Base-by-base conservation (phyloP, 1,140 invertebrate species). In the Diorhabda sublineata region DNA sequence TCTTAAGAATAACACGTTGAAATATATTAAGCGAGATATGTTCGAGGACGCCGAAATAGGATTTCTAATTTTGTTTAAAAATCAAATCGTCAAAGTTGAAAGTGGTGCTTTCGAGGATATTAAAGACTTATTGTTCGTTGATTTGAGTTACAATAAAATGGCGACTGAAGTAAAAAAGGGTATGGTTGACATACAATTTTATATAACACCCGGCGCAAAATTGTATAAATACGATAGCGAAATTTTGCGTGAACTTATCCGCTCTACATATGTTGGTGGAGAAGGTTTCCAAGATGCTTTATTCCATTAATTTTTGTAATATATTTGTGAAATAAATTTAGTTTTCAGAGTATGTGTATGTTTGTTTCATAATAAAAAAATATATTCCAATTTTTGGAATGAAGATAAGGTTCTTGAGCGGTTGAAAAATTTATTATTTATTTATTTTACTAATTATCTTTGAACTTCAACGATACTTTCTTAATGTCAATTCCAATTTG, bases 121-220 rank as follows among this genome's bases (percentile, higher is more conserved):
- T 41, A 44, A 62, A 8, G 2, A 11, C 42, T 11, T 11, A 9
- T 9, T 8, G 43, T 11, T 47, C 5, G 45, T 62, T 45, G 61
- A 62, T 62, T 42, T 62, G 3, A 62, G 61, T n/a, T 52, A 8
- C n/a, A 52, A 52, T n/a, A 52, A 52, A 52, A 6, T 52, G n/a
- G 6, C 6, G 2, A n/a, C n/a, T 6, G 2, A 3, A 52, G 47
- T 52, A 8, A 52, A n/a, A 8, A 8, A 6, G 6, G n/a, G n/a
- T 4, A 8, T n/a, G n/a, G n/a, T 8, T 3, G 6, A 52, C n/a
- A 52, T 52, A 6, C 6, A 52, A 2, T 52, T 52, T 8, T 52
- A 8, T 4, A n/a, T 52, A 3, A 52, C 47, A 3, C 47, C 47
- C 4, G 47, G 47, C 6, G 47, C 47, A 2, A n/a, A 52, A 3